Percentiles rank a stretch among this genome's conserved stretches.
Conservation (phyloP, 2,797 vertebrate species). For the Falco naumanni region DNA sequence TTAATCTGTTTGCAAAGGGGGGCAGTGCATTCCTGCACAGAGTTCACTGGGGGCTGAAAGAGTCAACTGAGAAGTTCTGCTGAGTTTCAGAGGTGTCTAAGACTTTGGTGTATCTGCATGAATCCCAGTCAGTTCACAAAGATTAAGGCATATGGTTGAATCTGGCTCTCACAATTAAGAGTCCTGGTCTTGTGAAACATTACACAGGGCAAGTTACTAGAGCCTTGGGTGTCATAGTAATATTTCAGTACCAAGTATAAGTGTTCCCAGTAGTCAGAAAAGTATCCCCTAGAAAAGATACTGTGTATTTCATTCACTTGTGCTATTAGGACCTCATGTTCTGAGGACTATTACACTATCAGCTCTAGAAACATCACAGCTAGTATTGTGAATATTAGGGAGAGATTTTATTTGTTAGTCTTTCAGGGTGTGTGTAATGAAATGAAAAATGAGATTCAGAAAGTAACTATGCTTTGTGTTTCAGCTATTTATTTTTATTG, state of each 20-base stretch:
- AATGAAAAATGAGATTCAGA: not conserved
- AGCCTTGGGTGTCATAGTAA: accelerated
- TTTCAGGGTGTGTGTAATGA: not conserved
- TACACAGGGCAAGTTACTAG: not conserved
- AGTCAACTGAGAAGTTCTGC: not conserved
- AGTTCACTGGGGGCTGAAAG: not conserved
- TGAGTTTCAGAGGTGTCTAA: not conserved
- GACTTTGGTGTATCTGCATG: not conserved
- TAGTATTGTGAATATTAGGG: not conserved
- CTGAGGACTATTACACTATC: not conserved
- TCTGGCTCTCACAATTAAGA: not conserved
- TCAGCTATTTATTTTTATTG: slow-evolving; percentile 35
- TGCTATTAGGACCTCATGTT: not conserved
- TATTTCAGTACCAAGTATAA: not conserved
- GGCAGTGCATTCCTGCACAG: not conserved
- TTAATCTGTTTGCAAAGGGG: not conserved
- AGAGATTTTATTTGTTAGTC: not conserved
- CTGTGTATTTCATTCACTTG: not conserved
- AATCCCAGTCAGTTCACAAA: not conserved
- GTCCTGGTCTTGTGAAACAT: not conserved
- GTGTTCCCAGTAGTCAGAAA: not conserved
- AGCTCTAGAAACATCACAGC: slow-evolving; percentile 42
- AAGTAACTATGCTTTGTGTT: not conserved
- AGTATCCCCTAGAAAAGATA: not conserved
- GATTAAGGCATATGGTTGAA: accelerated